phyloP scores from a whole-genome alignment of 2,797 vertebrate species.

The Mallotus villosus region DNA sequence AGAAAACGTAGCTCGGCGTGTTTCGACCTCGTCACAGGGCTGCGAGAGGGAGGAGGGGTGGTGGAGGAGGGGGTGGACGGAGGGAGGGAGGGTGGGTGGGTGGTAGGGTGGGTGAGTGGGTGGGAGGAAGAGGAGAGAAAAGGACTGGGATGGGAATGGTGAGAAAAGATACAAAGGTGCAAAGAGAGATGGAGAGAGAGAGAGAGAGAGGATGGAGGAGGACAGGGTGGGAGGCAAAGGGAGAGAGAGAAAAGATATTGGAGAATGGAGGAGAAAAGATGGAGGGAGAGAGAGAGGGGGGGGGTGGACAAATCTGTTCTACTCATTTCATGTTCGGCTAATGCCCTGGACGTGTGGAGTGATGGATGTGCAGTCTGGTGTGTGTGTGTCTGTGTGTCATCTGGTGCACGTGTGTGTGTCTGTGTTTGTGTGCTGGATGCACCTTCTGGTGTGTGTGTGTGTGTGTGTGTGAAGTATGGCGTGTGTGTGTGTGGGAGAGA shows the following conservation, averaged over 20 bases:
- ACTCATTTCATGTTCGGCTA: conserved; percentile 7
- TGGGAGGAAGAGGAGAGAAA: not conserved
- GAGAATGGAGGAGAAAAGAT: too few relatives aligned
- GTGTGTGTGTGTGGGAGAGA: not conserved
- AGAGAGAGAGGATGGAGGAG: conserved; percentile 4
- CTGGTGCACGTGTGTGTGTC: not conserved
- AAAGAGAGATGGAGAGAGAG: conserved; percentile 11
- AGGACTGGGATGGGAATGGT: not conserved
- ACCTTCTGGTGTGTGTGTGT: not conserved
- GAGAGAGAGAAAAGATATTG: too few relatives aligned
- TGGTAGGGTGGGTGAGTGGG: not conserved
- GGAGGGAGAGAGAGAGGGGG: conserved; percentile 1
- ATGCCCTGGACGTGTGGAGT: not conserved
- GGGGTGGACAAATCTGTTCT: not conserved
- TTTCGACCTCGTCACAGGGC: conserved; percentile 10
- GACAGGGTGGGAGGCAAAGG: not conserved
- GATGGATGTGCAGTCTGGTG: conserved; percentile 1
- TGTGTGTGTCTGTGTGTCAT: not conserved
- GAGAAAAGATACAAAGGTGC: conserved; percentile 3
- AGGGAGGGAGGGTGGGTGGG: not conserved
- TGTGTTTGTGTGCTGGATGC: not conserved
- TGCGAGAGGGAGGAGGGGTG: not conserved
- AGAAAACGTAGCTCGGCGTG: not conserved
- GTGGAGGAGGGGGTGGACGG: too few relatives aligned
- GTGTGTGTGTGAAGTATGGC: too few relatives aligned